phyloP scores from a whole-genome alignment of 2,888 invertebrate species.

The Rhopalosiphum nymphaeae region DNA sequence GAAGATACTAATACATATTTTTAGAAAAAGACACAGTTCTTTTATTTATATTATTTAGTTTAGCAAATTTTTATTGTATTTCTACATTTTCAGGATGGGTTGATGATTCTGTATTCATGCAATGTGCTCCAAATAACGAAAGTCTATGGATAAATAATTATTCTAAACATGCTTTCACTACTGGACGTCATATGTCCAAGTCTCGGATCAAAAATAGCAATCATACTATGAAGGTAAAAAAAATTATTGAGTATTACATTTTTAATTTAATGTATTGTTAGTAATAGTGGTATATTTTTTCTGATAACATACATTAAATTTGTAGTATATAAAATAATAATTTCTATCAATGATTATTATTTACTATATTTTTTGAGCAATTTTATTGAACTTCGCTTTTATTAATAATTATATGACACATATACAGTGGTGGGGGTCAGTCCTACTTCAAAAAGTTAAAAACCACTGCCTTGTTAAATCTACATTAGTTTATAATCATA shows the following conservation, averaged over 20 bases:
- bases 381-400: no score
- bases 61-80: not conserved
- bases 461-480: not conserved
- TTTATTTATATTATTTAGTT: not conserved
- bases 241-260: not conserved
- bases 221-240: constrained; percentile 76
- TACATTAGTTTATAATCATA: not conserved
- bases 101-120: constrained; percentile 69
- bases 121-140: constrained; percentile 68
- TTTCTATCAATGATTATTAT: not conserved
- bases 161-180: constrained; percentile 79
- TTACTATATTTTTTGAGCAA: no score
- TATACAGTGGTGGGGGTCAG: no score
- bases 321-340: not conserved
- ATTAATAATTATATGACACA: no score
- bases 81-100: constrained; percentile 68
- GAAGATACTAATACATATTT: constrained; percentile 10
- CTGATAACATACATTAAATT: not conserved
- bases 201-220: constrained; percentile 78
- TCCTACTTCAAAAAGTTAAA: not conserved
- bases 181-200: constrained; percentile 77
- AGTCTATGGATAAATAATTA: constrained; percentile 75
- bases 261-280: not conserved
- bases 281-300: not conserved
- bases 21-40: not conserved